These are phyloP conservation scores for Pecten maximus DNA, from an alignment of 2,888 invertebrate genomes.

Conservation along the genomic window DNA sequence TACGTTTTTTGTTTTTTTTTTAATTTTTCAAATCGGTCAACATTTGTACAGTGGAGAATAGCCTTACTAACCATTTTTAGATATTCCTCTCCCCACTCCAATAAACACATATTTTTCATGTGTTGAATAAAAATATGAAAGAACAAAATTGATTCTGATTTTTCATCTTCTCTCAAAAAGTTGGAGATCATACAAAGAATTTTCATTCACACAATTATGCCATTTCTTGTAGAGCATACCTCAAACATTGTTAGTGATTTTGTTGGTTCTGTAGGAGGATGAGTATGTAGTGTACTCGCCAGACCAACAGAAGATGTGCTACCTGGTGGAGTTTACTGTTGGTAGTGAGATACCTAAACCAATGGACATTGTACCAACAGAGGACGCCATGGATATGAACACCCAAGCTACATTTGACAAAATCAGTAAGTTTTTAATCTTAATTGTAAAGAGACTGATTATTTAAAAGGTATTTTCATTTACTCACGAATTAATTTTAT, in stretches of 20 bases:
- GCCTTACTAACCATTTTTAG: too few relatives aligned
- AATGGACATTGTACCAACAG: constrained; percentile 11
- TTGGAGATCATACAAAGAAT: too few relatives aligned
- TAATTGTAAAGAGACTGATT: background rate
- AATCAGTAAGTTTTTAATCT: background rate
- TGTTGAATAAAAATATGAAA: too few relatives aligned
- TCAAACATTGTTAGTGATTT: background rate
- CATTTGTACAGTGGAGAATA: too few relatives aligned
- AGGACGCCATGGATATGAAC: constrained; percentile 34
- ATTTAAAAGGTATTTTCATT: constrained; percentile 24
- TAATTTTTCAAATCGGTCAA: background rate
- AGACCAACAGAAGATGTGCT: constrained; percentile 77
- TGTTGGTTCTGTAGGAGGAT: constrained; percentile 72
- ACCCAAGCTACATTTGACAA: background rate
- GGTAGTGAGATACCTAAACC: constrained; percentile 57
- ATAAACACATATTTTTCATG: too few relatives aligned
- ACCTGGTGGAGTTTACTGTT: constrained; percentile 80
- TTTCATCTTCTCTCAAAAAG: too few relatives aligned
- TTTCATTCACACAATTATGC: too few relatives aligned
- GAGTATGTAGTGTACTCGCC: constrained; percentile 80
- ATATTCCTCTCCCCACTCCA: too few relatives aligned
- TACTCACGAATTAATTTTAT: too few relatives aligned
- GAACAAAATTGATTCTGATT: too few relatives aligned
- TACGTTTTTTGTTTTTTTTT: background rate
- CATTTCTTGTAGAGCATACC: background rate